phyloP scores from a whole-genome alignment of 2,888 invertebrate genomes.

The Leptinotarsa tumamoca region DNA sequence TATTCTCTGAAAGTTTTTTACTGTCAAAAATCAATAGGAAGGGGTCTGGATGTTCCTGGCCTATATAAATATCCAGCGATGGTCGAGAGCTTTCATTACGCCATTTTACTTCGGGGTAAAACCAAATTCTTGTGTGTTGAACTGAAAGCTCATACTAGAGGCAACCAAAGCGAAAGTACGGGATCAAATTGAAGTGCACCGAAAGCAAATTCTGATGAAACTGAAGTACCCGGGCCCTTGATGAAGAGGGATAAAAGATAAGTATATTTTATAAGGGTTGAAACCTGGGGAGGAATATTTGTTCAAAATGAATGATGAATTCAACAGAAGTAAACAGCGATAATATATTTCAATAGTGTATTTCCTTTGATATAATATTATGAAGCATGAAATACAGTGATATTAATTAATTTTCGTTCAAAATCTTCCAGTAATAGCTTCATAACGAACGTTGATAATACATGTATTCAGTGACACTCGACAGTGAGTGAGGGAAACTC shows the following conservation, averaged over 20 bases:
- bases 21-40: neutral
- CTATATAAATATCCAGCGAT: neutral
- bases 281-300: neutral
- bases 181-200: neutral
- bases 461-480: neutral
- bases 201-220: conserved; percentile 8
- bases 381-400: neutral
- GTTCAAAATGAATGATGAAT: neutral
- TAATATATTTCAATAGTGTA: neutral
- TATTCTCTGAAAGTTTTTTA: neutral
- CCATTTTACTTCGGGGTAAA: conserved; percentile 28
- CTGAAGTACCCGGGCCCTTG: neutral
- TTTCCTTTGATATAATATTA: neutral
- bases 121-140: conserved; percentile 37
- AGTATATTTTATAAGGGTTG: neutral
- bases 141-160: conserved; percentile 24
- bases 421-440: neutral
- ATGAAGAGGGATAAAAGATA: neutral
- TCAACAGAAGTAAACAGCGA: neutral
- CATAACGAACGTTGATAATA: neutral
- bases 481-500: conserved; percentile 7
- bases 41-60: neutral
- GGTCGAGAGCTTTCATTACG: conserved; percentile 32
- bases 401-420: neutral
- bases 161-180: conserved; percentile 24